Evolutionary conservation across 2,113 vertebrate species (phyloP), one percentile per base, ranked within the genome.

Genomic region (Oplegnathus fasciatus): DNA sequence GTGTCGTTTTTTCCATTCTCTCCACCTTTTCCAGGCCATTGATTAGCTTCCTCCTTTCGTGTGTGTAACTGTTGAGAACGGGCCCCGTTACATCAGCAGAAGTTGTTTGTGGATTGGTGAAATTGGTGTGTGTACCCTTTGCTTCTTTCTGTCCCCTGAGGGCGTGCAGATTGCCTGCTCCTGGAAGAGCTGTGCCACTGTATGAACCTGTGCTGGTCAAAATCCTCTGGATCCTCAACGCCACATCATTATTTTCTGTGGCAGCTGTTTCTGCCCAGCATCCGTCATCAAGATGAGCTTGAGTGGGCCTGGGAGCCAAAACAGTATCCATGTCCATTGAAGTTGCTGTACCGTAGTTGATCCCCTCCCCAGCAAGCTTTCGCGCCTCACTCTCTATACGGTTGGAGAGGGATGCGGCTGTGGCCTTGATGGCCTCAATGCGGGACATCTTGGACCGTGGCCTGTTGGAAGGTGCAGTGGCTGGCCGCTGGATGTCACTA

Each of bases 311-410:
- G 70, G 28, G 70, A 44, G 68, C 58, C 61, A 70, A 57, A 81
- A 88, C 9, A 28, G 60, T 42, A 61, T 93, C 91, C 68, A 73
- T 18, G 17, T 96, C 96, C 10, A 92, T 17, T 46, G 92, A 95
- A 84, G 95, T 95, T 11, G 78, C 34, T n/a, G 91, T 85, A 44
- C 96, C 95, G 13, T 94, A 96, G 87, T 95, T 97, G 87, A 97
- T 93, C 24, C 95, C 95, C 67, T 95, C 94, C 0, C 97, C 96
- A 32, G 97, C 97, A 87, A 99, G 93, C 80, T 96, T 98, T 57
- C 96, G 96, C 22, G 98, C 97, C 90, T 99, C 98, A 13, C 86
- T 97, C 94, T 98, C 98, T 88, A 99, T 97, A 34, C 97, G 97
- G 76, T 92, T 97, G 58, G 97, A 99, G 66, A 99, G 95, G n/a